Conservation (phyloP, 2,888 invertebrate species). For the Caenorhabditis drosophilae region DNA sequence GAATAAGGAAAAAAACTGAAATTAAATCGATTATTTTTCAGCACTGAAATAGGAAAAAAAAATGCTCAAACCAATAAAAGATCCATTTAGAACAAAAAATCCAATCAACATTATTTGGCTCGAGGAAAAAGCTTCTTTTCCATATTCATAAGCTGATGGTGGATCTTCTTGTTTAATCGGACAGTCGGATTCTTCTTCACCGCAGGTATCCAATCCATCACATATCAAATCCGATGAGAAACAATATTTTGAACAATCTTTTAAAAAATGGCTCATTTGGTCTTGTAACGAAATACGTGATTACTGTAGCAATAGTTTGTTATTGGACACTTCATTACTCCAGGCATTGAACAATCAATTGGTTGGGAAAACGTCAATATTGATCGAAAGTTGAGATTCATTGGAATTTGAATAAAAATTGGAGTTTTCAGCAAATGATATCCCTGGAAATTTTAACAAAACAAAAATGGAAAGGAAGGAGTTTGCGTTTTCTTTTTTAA, state of each 20-base stretch:
- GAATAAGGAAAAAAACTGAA: constrained; percentile 43
- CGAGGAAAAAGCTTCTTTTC: constrained; percentile 34
- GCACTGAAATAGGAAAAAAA: constrained; percentile 42
- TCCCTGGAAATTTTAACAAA: constrained; percentile 28
- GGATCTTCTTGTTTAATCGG: constrained; percentile 10
- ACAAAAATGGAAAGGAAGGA: no score
- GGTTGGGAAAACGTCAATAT: constrained; percentile 30
- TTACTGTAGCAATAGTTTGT: constrained; percentile 24
- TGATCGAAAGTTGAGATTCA: constrained; percentile 47
- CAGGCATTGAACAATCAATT: constrained; percentile 11
- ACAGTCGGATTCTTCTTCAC: constrained; percentile 28
- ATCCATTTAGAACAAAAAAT: constrained; percentile 40
- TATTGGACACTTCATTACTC: constrained; percentile 19
- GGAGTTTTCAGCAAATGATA: constrained; percentile 33
- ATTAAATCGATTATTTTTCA: no score
- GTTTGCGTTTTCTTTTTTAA: no score
- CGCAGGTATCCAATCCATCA: constrained; percentile 31
- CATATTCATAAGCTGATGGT: constrained; percentile 31
- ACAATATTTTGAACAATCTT: constrained; percentile 29
- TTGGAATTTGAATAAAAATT: constrained; percentile 35
- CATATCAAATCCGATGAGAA: constrained; percentile 15
- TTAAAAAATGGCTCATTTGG: no score
- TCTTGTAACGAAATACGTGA: no score
- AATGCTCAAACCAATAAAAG: constrained; percentile 45
- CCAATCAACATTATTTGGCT: constrained; percentile 50